phyloP scores from a whole-genome alignment of 1,140 invertebrate genomes.

The Cydia pomonella region DNA sequence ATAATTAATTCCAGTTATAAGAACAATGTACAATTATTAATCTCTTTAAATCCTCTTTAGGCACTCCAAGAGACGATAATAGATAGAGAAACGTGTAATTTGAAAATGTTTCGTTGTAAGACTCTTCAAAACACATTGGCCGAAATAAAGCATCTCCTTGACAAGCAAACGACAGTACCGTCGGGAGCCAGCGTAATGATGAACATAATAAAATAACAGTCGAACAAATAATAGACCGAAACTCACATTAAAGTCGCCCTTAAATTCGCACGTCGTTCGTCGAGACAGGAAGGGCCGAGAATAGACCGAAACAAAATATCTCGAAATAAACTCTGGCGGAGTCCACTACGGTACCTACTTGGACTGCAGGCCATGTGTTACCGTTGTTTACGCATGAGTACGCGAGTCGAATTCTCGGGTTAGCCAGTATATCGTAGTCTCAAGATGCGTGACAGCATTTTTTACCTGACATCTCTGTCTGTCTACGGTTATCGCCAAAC shows the following conservation, averaged over 20 bases:
- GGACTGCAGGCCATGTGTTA: conserved; percentile 11
- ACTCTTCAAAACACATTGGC: background rate
- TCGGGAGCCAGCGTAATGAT: background rate
- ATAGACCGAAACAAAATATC: conserved; percentile 75
- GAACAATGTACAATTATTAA: background rate
- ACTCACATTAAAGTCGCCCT: conserved; percentile 53
- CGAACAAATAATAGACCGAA: conserved; percentile 38
- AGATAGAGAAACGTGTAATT: background rate
- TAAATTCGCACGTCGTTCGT: conserved; percentile 72
- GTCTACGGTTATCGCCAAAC: background rate
- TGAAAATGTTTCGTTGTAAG: conserved; percentile 10
- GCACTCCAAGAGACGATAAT: background rate
- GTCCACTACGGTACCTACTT: conserved; percentile 48
- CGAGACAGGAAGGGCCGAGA: conserved; percentile 72
- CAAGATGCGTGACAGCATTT: background rate
- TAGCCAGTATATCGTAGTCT: background rate
- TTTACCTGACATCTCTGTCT: background rate
- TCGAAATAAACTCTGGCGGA: conserved; percentile 69
- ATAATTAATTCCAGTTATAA: background rate
- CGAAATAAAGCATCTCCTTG: conserved; percentile 22
- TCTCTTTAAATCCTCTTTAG: background rate
- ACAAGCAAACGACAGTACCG: conserved; percentile 25
- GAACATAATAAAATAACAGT: conserved; percentile 26
- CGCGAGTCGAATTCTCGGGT: background rate
- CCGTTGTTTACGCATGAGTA: background rate